Conservation (phyloP, 2,113 vertebrate species). For the Malurus cyaneus region DNA sequence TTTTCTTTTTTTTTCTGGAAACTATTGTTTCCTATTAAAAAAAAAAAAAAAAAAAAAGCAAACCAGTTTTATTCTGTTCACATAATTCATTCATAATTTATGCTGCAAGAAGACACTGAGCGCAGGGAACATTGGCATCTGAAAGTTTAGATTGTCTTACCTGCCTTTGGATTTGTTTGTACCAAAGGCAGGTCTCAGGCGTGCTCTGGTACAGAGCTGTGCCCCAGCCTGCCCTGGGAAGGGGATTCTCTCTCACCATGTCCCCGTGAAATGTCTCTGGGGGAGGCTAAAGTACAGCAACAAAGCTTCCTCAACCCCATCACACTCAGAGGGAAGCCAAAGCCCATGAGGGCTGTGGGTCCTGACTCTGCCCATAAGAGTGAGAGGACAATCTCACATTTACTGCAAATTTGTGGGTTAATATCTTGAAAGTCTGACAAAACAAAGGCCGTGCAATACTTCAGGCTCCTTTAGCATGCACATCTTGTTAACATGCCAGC, state of each 20-base stretch:
- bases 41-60: no score
- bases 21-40: no score
- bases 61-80: neutral
- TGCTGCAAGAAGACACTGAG: neutral
- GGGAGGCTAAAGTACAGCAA: neutral
- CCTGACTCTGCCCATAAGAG: accelerated
- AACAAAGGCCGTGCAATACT: neutral
- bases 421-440: neutral
- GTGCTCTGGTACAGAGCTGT: accelerated
- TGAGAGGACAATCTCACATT: neutral
- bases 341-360: accelerated
- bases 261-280: neutral
- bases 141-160: neutral
- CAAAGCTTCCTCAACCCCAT: neutral
- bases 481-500: constrained; percentile 47
- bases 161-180: neutral
- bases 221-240: neutral
- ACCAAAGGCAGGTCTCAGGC: neutral
- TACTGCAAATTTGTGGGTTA: neutral
- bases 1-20: no score
- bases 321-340: neutral
- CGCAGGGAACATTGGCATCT: neutral
- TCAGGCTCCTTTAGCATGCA: constrained; percentile 11
- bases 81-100: neutral
- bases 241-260: accelerated